phyloP scores from a whole-genome alignment of 2,113 vertebrate genomes.

The Anoplopoma fimbria region DNA sequence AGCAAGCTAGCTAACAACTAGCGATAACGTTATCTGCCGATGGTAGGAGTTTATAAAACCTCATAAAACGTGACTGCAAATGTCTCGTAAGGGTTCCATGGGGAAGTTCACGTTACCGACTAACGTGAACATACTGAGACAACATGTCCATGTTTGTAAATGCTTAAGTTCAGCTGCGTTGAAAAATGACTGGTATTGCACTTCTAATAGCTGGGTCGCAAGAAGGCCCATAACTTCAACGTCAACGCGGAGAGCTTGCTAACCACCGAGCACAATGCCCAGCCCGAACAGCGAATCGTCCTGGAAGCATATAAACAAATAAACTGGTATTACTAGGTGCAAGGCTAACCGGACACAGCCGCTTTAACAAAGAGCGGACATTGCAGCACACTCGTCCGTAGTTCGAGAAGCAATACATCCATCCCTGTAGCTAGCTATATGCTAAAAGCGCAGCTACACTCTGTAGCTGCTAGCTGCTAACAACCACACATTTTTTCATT shows the following conservation, averaged over 20 bases:
- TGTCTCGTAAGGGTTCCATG: background rate
- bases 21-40: background rate
- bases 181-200: conserved; percentile 19
- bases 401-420: conserved; percentile 69
- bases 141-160: background rate
- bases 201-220: conserved; percentile 28
- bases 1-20: conserved; percentile 3
- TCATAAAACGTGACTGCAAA: background rate
- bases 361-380: background rate
- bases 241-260: conserved; percentile 10
- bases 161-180: conserved; percentile 13
- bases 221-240: conserved; percentile 66
- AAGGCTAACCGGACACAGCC: background rate
- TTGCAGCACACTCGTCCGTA: conserved; percentile 12
- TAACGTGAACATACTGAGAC: background rate
- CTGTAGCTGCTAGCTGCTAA: conserved; percentile 48
- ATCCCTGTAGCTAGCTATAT: conserved; percentile 41
- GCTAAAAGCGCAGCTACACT: conserved; percentile 54
- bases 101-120: background rate
- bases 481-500: conserved; percentile 66
- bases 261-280: background rate
- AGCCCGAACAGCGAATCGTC: too few relatives aligned
- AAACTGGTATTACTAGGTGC: too few relatives aligned
- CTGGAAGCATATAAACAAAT: background rate
- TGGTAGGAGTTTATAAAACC: background rate